Percentiles rank a stretch among this genome's conserved stretches.
phyloP scores from a whole-genome alignment of 2,888 invertebrate species.

The Dascillus cervinus region DNA sequence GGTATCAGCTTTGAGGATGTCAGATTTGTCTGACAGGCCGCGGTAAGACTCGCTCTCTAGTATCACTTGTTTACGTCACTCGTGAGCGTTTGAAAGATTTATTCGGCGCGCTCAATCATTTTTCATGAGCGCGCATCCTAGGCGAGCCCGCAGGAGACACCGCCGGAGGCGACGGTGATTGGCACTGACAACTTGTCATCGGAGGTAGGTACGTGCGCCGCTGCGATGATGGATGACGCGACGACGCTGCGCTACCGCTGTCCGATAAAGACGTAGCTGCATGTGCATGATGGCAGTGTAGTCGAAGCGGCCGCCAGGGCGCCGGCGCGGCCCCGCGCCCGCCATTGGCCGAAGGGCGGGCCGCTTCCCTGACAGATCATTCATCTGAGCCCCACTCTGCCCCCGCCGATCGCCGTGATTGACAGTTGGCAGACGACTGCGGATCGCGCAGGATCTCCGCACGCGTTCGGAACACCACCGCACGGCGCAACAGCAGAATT shows the following conservation, averaged over 20 bases:
- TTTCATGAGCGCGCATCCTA: slow-evolving; percentile 25
- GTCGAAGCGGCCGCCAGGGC: slow-evolving; percentile 30
- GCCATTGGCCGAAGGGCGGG: slow-evolving; percentile 41
- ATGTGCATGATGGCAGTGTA: slow-evolving; percentile 37
- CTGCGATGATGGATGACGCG: slow-evolving; percentile 31
- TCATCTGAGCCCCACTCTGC: slow-evolving; percentile 49
- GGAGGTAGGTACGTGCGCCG: slow-evolving; percentile 28
- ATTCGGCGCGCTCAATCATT: slow-evolving; percentile 29
- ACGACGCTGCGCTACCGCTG: slow-evolving; percentile 27
- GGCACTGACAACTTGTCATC: slow-evolving; percentile 34
- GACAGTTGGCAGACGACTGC: slow-evolving; percentile 61
- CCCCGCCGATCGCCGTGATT: slow-evolving; percentile 50
- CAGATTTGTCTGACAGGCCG: slow-evolving; percentile 30
- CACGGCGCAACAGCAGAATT: slow-evolving; percentile 26
- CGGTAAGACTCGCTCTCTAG: slow-evolving; percentile 26
- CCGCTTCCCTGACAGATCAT: slow-evolving; percentile 40
- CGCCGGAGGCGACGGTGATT: slow-evolving; percentile 27
- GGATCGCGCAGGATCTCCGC: slow-evolving; percentile 54
- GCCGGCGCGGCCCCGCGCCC: slow-evolving; percentile 45
- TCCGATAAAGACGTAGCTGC: slow-evolving; percentile 1
- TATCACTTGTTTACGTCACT: slow-evolving; percentile 32
- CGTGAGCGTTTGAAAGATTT: slow-evolving; percentile 30
- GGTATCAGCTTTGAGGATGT: slow-evolving; percentile 24
- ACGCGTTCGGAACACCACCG: slow-evolving; percentile 37
- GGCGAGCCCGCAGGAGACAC: slow-evolving; percentile 14